Percentiles rank a stretch among this genome's conserved stretches.
Conservation (phyloP, 2,888 invertebrate species). For the Bellardia bayeri region DNA sequence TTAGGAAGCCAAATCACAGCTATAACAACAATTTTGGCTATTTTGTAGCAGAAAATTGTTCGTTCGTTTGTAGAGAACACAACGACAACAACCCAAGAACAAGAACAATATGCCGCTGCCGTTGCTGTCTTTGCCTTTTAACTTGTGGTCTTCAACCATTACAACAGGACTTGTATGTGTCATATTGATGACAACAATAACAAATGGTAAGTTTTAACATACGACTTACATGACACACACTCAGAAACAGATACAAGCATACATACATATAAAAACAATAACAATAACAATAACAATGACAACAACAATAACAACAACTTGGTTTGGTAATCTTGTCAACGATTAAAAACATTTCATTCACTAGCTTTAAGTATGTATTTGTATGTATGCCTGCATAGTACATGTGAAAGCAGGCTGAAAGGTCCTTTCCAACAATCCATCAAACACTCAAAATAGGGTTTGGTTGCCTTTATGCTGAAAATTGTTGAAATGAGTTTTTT, state of each 20-base stretch:
- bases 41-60: slow-evolving; percentile 49
- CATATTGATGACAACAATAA: slow-evolving; percentile 67
- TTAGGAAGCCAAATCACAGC: slow-evolving; percentile 29
- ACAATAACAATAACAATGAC: too few species aligned
- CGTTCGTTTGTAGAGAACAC: not conserved
- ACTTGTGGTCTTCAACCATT: slow-evolving; percentile 61
- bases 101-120: slow-evolving; percentile 60
- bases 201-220: slow-evolving; percentile 61
- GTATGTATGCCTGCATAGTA: not conserved
- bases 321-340: slow-evolving; percentile 13
- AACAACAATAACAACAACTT: not conserved
- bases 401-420: not conserved
- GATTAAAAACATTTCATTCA: not conserved
- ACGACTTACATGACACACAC: not conserved
- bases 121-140: slow-evolving; percentile 57
- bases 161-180: slow-evolving; percentile 61
- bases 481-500: too few species aligned
- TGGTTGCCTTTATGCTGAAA: too few species aligned
- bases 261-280: not conserved
- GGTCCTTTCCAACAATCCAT: not conserved
- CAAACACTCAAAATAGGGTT: too few species aligned
- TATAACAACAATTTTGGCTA: slow-evolving; percentile 32
- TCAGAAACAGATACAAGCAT: not conserved
- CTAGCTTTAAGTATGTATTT: not conserved
- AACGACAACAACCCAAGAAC: slow-evolving; percentile 4